These are phyloP conservation scores for Drosophila nebulosa DNA, from an alignment of 1,140 invertebrate genomes.

Conservation along the genomic window DNA sequence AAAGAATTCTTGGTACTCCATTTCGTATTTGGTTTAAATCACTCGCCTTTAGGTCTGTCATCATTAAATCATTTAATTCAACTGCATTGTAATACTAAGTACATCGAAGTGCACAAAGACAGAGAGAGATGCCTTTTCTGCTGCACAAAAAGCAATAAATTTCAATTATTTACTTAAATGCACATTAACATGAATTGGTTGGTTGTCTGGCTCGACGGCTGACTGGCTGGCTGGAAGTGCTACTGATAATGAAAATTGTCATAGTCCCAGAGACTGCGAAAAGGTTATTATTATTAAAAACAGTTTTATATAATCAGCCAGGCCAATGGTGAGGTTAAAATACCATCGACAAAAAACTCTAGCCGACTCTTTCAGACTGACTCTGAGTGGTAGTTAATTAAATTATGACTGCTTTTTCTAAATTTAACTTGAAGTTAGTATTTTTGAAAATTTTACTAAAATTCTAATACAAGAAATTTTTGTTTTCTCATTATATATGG, in stretches of 20 bases:
- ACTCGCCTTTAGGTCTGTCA: constrained; percentile 35
- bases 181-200: constrained; percentile 57
- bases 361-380: neutral
- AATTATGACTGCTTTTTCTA: too few species aligned
- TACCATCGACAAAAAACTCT: neutral
- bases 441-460: too few species aligned
- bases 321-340: neutral
- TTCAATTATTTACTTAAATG: constrained; percentile 70
- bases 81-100: constrained; percentile 37
- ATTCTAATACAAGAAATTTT: too few species aligned
- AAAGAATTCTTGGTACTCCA: constrained; percentile 29
- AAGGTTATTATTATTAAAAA: constrained; percentile 16
- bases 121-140: neutral
- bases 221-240: constrained; percentile 3
- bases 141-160: constrained; percentile 51
- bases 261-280: constrained; percentile 2
- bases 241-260: constrained; percentile 16
- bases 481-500: too few species aligned
- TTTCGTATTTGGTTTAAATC: constrained; percentile 39
- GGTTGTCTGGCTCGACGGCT: neutral
- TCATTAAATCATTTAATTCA: constrained; percentile 49
- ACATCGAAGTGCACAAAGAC: neutral
- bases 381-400: neutral
- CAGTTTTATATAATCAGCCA: neutral
- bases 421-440: too few species aligned